Conservation (phyloP, 2,797 vertebrate genomes). For the Pogoniulus pusillus region DNA sequence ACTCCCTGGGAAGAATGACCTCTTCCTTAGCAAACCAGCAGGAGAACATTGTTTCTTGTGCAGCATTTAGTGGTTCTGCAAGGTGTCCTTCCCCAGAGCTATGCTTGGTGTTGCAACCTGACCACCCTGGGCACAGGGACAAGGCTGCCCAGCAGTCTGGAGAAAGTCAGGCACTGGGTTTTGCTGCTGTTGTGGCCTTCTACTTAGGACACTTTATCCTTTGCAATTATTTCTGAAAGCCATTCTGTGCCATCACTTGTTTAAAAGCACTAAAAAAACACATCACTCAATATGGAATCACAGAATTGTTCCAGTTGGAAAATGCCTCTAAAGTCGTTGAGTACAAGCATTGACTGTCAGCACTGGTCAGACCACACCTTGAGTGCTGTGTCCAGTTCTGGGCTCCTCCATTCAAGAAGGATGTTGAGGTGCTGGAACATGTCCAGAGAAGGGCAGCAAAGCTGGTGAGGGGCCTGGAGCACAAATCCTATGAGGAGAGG, state of each 20-base stretch:
- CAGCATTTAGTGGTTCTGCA: neutral
- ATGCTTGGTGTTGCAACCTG: neutral
- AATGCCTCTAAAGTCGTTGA: too few species aligned
- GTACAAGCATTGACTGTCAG: too few species aligned
- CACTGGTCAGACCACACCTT: too few species aligned
- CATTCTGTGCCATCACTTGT: neutral
- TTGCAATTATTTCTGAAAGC: slow-evolving; percentile 4
- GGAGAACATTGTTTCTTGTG: neutral
- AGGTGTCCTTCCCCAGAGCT: neutral
- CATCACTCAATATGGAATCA: too few species aligned
- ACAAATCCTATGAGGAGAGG: too few species aligned
- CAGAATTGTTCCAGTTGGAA: too few species aligned
- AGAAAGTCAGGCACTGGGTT: neutral
- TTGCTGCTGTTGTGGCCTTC: neutral
- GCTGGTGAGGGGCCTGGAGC: too few species aligned
- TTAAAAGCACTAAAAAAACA: neutral
- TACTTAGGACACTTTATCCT: slow-evolving; percentile 13
- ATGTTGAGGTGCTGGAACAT: too few species aligned
- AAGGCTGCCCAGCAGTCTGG: neutral
- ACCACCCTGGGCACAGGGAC: neutral
- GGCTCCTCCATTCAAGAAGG: too few species aligned
- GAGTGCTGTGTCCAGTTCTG: too few species aligned
- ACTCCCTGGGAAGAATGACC: neutral
- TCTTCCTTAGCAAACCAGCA: neutral
- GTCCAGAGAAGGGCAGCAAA: too few species aligned